Conservation (phyloP, 1,140 invertebrate genomes). For the Thereuonema tuberculata region DNA sequence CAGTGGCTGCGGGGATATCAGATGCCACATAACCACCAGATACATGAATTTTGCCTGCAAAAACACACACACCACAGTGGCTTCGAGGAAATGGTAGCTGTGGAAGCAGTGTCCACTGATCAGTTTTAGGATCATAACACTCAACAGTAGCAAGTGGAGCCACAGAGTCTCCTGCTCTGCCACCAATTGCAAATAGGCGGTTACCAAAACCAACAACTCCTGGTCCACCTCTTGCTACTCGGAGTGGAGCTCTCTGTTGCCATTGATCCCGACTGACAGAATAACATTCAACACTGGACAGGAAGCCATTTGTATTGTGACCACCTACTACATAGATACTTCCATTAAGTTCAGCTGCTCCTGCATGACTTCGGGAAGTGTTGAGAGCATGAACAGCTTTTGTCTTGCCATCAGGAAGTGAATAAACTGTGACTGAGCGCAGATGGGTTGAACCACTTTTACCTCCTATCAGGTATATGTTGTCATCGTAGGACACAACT, state of each 20-base stretch:
- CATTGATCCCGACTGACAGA: background rate
- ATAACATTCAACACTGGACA: slow-evolving; percentile 3
- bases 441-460: background rate
- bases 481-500: background rate
- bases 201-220: background rate
- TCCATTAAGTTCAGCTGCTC: background rate
- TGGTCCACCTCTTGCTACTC: slow-evolving; percentile 1
- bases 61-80: slow-evolving; percentile 6
- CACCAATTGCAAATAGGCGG: slow-evolving; percentile 4
- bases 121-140: background rate
- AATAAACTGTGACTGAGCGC: background rate
- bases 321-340: slow-evolving; percentile 5
- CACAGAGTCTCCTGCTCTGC: background rate
- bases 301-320: slow-evolving; percentile 1
- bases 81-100: background rate
- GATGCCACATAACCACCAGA: background rate
- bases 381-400: background rate
- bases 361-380: background rate
- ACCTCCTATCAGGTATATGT: background rate
- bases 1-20: background rate
- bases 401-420: background rate
- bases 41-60: background rate
- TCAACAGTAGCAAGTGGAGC: slow-evolving; percentile 2
- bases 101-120: slow-evolving; percentile 8
- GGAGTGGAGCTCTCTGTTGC: background rate